These are phyloP conservation scores for Oreonectes daqikongensis DNA, from an alignment of 2,797 vertebrate species.

Conservation along the genomic window DNA sequence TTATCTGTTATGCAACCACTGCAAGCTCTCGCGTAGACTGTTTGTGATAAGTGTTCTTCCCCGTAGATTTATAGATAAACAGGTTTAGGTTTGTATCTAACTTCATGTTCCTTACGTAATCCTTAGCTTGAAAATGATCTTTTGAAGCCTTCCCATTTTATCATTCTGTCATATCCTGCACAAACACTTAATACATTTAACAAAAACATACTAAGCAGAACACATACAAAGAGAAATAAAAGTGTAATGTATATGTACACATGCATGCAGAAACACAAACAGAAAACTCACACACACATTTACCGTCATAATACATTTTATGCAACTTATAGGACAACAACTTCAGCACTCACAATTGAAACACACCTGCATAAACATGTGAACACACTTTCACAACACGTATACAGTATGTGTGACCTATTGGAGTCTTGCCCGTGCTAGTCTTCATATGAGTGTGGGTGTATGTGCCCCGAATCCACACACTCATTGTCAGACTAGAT, in stretches of 20 bases:
- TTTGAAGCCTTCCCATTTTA: background rate
- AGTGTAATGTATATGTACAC: background rate
- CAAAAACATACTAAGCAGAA: no score
- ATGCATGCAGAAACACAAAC: background rate
- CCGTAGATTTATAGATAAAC: background rate
- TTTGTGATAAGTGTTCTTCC: constrained; percentile 3
- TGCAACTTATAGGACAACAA: no score
- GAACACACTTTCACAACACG: constrained; percentile 36
- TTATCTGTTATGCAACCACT: constrained; percentile 37
- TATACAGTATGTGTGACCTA: constrained; percentile 23
- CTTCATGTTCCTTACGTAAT: background rate
- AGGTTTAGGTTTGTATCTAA: background rate
- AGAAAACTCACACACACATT: no score
- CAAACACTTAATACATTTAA: no score
- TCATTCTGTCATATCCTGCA: no score
- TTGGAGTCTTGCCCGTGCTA: constrained; percentile 4
- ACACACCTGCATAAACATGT: constrained; percentile 50
- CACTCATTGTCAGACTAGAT: constrained; percentile 56
- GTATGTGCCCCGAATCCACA: constrained; percentile 39
- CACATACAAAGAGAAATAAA: background rate
- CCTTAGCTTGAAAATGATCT: background rate
- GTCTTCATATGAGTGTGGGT: constrained; percentile 12
- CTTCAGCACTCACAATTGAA: no score
- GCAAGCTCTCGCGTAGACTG: constrained; percentile 34
- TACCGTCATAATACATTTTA: no score